Percentiles rank a stretch among this genome's conserved stretches.
These are phyloP conservation scores for Stomatorhinus ivindoensis DNA, from an alignment of 2,113 vertebrate genomes.

Conservation along the genomic window DNA sequence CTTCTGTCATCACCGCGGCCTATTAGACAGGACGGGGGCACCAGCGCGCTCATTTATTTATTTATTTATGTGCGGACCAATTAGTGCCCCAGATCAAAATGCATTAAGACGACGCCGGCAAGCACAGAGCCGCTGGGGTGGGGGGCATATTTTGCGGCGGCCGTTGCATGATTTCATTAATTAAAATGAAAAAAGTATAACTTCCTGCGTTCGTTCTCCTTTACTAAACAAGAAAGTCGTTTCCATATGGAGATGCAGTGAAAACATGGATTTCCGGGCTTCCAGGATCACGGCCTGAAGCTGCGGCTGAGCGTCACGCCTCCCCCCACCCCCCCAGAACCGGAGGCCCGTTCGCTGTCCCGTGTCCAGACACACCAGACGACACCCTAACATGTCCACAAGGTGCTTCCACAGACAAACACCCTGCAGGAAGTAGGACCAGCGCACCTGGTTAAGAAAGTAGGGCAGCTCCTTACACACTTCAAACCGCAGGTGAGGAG, in stretches of 20 bases:
- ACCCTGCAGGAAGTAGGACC: background rate
- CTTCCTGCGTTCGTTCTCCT: constrained; percentile 64
- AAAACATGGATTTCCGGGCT: constrained; percentile 38
- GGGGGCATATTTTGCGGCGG: constrained; percentile 26
- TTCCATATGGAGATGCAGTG: constrained; percentile 40
- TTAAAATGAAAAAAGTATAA: constrained; percentile 43
- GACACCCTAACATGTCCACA: background rate
- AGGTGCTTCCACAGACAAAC: background rate
- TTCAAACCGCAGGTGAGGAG: background rate
- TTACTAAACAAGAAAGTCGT: constrained; percentile 49
- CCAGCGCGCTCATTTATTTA: constrained; percentile 41
- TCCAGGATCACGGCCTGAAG: constrained; percentile 26
- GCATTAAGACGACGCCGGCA: constrained; percentile 47
- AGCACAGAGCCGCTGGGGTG: constrained; percentile 17
- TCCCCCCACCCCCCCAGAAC: background rate
- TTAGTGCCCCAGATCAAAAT: constrained; percentile 60
- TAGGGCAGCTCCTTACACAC: background rate
- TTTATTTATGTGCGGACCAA: constrained; percentile 49
- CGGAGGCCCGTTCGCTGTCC: constrained; percentile 12
- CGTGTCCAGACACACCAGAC: constrained; percentile 15
- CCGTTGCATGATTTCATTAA: constrained; percentile 43
- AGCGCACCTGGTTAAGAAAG: background rate
- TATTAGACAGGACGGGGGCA: constrained; percentile 60
- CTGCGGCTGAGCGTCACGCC: background rate
- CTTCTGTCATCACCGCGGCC: constrained; percentile 63